Conservation (phyloP, 2,113 vertebrate species). For the Scolopax mira region DNA sequence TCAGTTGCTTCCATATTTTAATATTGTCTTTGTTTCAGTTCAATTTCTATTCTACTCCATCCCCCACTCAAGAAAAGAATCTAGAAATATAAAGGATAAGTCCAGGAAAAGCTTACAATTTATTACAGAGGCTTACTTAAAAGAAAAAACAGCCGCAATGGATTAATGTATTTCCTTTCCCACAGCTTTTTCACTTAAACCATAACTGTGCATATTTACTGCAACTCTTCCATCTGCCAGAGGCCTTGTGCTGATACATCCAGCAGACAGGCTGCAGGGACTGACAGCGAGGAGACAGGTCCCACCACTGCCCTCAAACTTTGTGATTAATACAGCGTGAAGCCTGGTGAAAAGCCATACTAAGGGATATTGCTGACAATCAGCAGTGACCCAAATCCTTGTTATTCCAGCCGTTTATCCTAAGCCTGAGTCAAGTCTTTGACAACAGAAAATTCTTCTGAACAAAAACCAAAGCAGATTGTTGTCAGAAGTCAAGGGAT, state of each 20-base stretch:
- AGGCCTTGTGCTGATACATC: background rate
- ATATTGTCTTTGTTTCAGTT: background rate
- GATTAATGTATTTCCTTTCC: slow-evolving; percentile 64
- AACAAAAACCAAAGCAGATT: background rate
- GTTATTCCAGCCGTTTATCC: background rate
- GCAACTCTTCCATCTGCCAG: slow-evolving; percentile 24
- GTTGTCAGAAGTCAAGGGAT: background rate
- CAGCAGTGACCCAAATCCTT: background rate
- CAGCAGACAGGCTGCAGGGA: background rate
- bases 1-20: background rate
- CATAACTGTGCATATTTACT: slow-evolving; percentile 33
- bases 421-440: background rate
- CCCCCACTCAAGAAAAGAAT: slow-evolving; percentile 8
- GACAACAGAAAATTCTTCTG: background rate
- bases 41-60: background rate
- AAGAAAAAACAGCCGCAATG: slow-evolving; percentile 28
- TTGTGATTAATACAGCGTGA: background rate
- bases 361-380: background rate
- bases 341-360: background rate
- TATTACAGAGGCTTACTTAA: slow-evolving; percentile 50
- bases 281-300: background rate
- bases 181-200: slow-evolving; percentile 52
- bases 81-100: background rate
- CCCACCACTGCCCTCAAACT: background rate
- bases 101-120: slow-evolving; percentile 21